Evolutionary conservation across 2,888 invertebrate species (phyloP), one percentile per base, ranked within the genome.

Genomic region (Macrophya alboannulata): DNA sequence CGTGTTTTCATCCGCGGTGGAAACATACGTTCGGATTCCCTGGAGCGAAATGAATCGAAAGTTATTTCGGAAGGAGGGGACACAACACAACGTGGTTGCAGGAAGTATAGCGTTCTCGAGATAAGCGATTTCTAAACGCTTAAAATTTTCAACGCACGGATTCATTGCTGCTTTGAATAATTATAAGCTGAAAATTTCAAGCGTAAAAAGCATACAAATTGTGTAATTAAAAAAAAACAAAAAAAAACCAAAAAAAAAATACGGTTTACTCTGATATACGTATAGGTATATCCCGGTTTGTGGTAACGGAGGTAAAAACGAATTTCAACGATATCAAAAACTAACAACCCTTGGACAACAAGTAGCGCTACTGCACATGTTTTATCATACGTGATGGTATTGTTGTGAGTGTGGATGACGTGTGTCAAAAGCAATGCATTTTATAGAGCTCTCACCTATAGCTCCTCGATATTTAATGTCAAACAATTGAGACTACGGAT

Each of bases 71-170:
- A 71, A 62, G 68, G 81, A 48, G 62, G 48, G 45, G 40, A 71
- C 10, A 59, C n/a, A 25, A 77, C 40, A 81, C 40, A 81, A 81
- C 81, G 62, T 81, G 81, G 81, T 62, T 62, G n/a, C 17, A 37
- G 77, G 51, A 40, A 37, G 77, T 77, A n/a, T n/a, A 15, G 51
- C 37, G 83, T 83, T 81, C 37, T 51, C 25, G 83, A 83, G 83
- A 83, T 83, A 83, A 83, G 83, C 83, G 83, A 71, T 83, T 83
- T 83, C 83, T 83, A 83, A 83, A 83, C 83, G 83, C 31, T 83
- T 83, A 83, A 83, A 83, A 83, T 83, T 83, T 65, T 59, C 83
- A 83, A 68, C 83, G 83, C 68, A 59, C 83, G 68, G 48, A 83
- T 68, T 83, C 83, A 83, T 83, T 51, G 83, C 65, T 71, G 83